phyloP scores from a whole-genome alignment of 2,888 invertebrate genomes.

The Callinectes sapidus region DNA sequence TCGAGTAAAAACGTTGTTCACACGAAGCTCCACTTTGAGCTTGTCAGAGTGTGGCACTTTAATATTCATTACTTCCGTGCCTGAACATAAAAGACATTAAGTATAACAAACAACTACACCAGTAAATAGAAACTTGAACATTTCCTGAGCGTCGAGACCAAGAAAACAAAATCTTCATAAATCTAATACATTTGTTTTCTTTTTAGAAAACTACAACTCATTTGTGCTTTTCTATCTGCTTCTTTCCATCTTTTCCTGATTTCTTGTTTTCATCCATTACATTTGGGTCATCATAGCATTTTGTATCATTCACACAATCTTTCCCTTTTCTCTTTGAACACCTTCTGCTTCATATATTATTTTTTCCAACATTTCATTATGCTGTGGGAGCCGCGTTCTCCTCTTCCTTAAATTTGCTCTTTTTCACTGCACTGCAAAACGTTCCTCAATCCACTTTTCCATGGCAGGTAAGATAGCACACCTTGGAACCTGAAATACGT shows the following conservation, averaged over 20 bases:
- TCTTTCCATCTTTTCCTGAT: not conserved
- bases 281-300: not conserved
- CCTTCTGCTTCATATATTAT: not conserved
- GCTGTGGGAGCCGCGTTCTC: not conserved
- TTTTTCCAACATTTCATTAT: not conserved
- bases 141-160: not conserved
- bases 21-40: not conserved
- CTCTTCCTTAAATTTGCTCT: not conserved
- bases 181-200: not conserved
- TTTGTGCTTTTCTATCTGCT: not conserved
- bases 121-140: not conserved
- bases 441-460: not conserved
- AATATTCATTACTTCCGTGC: conserved; percentile 17
- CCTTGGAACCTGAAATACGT: not conserved
- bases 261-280: not conserved
- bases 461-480: not conserved
- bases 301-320: not conserved
- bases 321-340: not conserved
- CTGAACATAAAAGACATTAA: not conserved
- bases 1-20: not conserved
- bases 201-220: not conserved
- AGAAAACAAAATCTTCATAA: not conserved
- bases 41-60: conserved; percentile 18
- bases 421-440: not conserved
- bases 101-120: not conserved